Base-by-base conservation (phyloP, 2,888 invertebrate genomes). In the Imbricaverruca yamaguchii region DNA sequence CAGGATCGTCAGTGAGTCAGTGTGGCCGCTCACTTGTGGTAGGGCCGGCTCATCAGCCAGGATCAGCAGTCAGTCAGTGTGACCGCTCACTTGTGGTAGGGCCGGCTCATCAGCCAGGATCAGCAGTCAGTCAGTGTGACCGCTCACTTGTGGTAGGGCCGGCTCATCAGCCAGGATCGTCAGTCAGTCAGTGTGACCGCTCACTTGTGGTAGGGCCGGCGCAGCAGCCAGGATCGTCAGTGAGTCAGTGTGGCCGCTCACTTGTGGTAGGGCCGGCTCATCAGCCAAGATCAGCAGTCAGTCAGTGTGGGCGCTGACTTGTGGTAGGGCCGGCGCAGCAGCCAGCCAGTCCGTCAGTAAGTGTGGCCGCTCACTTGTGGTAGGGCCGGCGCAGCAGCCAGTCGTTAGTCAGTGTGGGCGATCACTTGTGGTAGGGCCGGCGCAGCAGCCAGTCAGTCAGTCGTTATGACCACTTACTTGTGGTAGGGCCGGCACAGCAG, bases 371-470 rank as follows among this genome's bases (percentile, higher is more conserved):
- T 84, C 86, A 93, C 92, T 89, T 91, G 85, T 92, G 90, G 87
- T 93, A 91, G 81, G 91, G 90, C 82, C 93, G 87, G 81, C 89
- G 87, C 2, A 94, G 88, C 53, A 95, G 86, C 90, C 91, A 92
- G 82, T 4, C 39, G 39, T 39, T 4, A 39, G 39, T 39, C 39
- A 39, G 39, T 39, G 39, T 39, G 39, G 39, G 2, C 39, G 39
- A 1, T 39, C 39, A 39, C 39, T 39, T 39, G 39, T 39, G 39
- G 39, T 39, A 39, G 39, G 39, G 39, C 39, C 39, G 39, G 39
- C 39, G 39, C 39, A 4, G 39, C 39, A 4, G 39, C 39, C 39
- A 39, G 39, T 39, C 39, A 1, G 39, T 39, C 39, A 39, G 39
- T 39, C 39, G 7, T 1, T 59, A 9, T 23, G 10, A 61, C 8